Evolutionary conservation across 2,888 invertebrate genomes (phyloP).

Genomic region (Autographa pulchrina): DNA sequence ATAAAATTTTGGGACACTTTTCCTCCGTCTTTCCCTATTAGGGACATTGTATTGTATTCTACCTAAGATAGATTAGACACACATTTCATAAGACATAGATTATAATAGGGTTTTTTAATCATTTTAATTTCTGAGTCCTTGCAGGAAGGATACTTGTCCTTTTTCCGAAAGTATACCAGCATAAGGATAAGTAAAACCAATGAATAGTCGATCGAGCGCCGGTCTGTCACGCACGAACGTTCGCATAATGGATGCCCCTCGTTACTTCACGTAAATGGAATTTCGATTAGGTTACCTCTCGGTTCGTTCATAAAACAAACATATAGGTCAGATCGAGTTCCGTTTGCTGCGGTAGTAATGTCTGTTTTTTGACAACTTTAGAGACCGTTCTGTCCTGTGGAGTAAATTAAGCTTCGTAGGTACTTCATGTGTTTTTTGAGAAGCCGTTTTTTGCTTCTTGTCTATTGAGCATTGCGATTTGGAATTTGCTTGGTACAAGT

Average conservation of each 20-base stretch:
- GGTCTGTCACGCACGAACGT: conserved; percentile 12
- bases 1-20: too few species aligned
- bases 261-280: conserved; percentile 39
- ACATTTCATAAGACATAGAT: too few species aligned
- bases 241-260: conserved; percentile 20
- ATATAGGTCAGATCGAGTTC: conserved; percentile 6
- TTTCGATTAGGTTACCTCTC: conserved; percentile 25
- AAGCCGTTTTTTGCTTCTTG: background rate
- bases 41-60: too few species aligned
- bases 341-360: background rate
- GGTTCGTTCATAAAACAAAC: conserved; percentile 12
- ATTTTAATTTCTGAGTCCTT: too few species aligned
- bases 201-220: background rate
- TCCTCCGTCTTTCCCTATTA: too few species aligned
- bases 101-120: too few species aligned
- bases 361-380: background rate
- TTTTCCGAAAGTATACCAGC: background rate
- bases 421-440: background rate
- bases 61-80: too few species aligned
- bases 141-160: too few species aligned
- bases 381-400: background rate
- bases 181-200: background rate
- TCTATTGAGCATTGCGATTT: background rate
- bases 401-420: background rate
- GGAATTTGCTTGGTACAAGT: background rate